A percentile compares a stretch with the other conserved stretches of the same genome.
Conservation (phyloP, 2,888 invertebrate genomes). For the Drosophila barbarae region DNA sequence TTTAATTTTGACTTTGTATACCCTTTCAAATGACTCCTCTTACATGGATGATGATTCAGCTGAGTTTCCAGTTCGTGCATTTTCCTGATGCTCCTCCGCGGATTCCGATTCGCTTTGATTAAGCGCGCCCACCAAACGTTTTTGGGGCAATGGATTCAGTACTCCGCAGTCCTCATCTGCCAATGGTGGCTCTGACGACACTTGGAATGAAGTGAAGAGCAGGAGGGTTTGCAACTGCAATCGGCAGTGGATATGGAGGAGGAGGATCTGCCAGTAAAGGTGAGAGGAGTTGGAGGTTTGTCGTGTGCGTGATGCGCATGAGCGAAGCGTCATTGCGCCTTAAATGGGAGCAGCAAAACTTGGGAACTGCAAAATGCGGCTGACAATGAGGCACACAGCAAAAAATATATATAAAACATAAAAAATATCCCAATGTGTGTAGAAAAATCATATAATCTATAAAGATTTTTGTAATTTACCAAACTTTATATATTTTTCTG, state of each 20-base stretch:
- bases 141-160: constrained; percentile 24
- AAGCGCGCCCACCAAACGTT: constrained; percentile 56
- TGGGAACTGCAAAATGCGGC: constrained; percentile 35
- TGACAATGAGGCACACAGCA: constrained; percentile 26
- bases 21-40: neutral
- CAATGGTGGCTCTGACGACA: constrained; percentile 17
- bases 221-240: constrained; percentile 12
- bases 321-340: constrained; percentile 71
- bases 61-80: constrained; percentile 27
- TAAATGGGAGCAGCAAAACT: constrained; percentile 65
- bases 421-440: neutral
- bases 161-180: constrained; percentile 14
- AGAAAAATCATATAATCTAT: neutral
- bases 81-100: constrained; percentile 24
- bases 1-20: neutral
- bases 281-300: constrained; percentile 22
- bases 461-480: no score
- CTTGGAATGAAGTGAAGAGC: constrained; percentile 9
- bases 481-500: neutral
- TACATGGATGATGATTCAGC: constrained; percentile 7
- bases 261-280: constrained; percentile 24
- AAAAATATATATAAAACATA: neutral
- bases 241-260: constrained; percentile 4
- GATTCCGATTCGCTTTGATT: constrained; percentile 53
- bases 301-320: constrained; percentile 71